phyloP scores from a whole-genome alignment of 2,797 vertebrate species.

The Leuciscus waleckii region DNA sequence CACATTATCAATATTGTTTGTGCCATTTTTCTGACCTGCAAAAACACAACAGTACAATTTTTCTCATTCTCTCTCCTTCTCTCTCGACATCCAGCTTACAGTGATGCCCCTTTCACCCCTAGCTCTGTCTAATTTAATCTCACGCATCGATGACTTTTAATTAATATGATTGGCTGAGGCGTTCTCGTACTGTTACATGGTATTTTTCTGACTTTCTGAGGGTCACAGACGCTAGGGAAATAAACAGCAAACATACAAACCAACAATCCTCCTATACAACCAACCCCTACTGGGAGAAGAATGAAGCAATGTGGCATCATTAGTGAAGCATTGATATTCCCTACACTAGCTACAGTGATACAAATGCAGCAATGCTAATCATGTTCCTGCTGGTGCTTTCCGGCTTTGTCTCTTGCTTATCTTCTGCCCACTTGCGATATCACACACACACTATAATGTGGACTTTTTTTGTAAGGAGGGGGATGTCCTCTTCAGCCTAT shows the following conservation, averaged over 20 bases:
- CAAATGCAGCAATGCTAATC: not conserved
- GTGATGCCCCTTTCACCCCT: constrained; percentile 52
- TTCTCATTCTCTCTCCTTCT: constrained; percentile 13
- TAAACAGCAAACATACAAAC: constrained; percentile 24
- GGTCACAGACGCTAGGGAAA: constrained; percentile 35
- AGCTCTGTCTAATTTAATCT: constrained; percentile 61
- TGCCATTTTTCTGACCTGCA: not conserved
- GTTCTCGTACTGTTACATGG: constrained; percentile 52
- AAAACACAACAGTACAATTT: not conserved
- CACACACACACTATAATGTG: constrained; percentile 7
- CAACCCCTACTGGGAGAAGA: constrained; percentile 14
- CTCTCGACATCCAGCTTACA: constrained; percentile 1
- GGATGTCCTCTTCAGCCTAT: not conserved
- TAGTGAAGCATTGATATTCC: constrained; percentile 27
- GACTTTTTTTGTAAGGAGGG: not conserved
- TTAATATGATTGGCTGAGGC: constrained; percentile 58
- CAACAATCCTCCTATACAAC: constrained; percentile 4
- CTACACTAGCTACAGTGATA: constrained; percentile 14
- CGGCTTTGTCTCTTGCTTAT: constrained; percentile 18
- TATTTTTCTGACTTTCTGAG: constrained; percentile 38
- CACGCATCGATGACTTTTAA: constrained; percentile 59
- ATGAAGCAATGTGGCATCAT: not conserved
- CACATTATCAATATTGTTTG: not conserved
- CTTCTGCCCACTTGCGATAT: not conserved
- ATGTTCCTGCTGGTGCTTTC: constrained; percentile 6